Percentiles rank a stretch among this genome's conserved stretches.
Conservation (phyloP, 1,140 invertebrate genomes). For the Drosophila ercepeae region DNA sequence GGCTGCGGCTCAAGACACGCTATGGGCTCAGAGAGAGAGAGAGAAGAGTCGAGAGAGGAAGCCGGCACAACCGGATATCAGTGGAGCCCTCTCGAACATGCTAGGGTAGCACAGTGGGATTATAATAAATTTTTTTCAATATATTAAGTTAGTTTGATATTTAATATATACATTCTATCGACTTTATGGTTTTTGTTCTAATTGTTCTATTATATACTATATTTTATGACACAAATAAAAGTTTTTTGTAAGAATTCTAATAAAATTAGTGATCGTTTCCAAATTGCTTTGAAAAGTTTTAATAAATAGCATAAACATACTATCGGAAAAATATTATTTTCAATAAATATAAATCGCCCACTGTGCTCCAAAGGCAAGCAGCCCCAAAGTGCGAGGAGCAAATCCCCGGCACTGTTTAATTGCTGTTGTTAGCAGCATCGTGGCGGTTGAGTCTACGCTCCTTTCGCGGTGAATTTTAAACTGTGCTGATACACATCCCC, state of each 20-base stretch:
- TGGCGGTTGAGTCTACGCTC: conserved; percentile 21
- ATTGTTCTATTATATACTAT: too few relatives aligned
- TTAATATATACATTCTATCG: too few relatives aligned
- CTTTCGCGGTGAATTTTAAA: background rate
- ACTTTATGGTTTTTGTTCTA: too few relatives aligned
- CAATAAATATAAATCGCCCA: background rate
- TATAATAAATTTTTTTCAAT: too few relatives aligned
- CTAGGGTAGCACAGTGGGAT: conserved; percentile 4
- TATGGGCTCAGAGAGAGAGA: background rate
- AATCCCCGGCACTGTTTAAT: conserved; percentile 6
- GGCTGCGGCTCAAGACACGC: background rate
- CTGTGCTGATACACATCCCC: too few relatives aligned
- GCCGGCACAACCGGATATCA: background rate
- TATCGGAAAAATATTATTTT: too few relatives aligned
- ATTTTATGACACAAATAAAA: too few relatives aligned
- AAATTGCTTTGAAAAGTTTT: too few relatives aligned
- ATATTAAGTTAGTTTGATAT: too few relatives aligned
- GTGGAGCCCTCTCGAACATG: background rate
- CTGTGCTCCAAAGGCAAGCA: conserved; percentile 15
- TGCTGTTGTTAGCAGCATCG: conserved; percentile 38
- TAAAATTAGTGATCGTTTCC: too few relatives aligned
- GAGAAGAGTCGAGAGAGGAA: background rate
- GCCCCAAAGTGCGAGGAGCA: conserved; percentile 7
- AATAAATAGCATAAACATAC: too few relatives aligned
- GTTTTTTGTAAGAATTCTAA: too few relatives aligned